These are phyloP conservation scores for Leptinotarsa juncta DNA, from an alignment of 2,888 invertebrate genomes.

Conservation along the genomic window DNA sequence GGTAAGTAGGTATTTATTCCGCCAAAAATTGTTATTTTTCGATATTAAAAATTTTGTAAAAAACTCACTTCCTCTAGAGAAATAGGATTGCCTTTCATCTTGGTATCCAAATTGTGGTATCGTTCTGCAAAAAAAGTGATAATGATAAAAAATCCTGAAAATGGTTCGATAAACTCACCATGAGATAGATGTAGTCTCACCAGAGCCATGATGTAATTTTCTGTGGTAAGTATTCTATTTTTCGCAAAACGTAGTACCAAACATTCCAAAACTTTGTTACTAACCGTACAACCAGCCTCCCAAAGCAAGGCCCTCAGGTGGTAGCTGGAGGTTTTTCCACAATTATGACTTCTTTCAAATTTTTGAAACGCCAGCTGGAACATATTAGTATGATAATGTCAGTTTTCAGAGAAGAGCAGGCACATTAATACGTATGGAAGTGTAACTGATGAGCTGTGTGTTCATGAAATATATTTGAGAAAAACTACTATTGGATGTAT, in stretches of 20 bases:
- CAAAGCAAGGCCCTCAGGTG: conserved; percentile 73
- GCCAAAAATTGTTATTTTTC: no score
- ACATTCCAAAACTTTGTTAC: conserved; percentile 82
- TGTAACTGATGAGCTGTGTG: no score
- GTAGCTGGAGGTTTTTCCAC: conserved; percentile 73
- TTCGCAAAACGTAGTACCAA: conserved; percentile 76
- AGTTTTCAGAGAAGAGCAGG: not conserved
- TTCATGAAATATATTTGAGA: no score
- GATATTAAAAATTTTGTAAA: no score
- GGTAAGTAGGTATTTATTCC: no score
- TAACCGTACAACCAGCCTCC: conserved; percentile 78
- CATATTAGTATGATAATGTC: not conserved
- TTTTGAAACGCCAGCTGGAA: conserved; percentile 72
- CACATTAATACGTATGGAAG: no score
- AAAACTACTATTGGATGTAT: no score
- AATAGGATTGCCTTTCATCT: conserved; percentile 78
- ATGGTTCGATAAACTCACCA: conserved; percentile 64
- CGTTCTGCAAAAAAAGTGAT: conserved; percentile 68
- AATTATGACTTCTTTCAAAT: conserved; percentile 69
- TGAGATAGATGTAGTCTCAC: conserved; percentile 74
- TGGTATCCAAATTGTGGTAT: conserved; percentile 77
- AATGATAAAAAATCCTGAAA: not conserved
- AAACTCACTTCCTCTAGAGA: conserved; percentile 76
- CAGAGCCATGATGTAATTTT: conserved; percentile 75
- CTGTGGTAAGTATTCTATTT: conserved; percentile 70